Evolutionary conservation across 1,140 invertebrate genomes (phyloP), one percentile per base, ranked within the genome.

Genomic region (Oncopeltus fasciatus): DNA sequence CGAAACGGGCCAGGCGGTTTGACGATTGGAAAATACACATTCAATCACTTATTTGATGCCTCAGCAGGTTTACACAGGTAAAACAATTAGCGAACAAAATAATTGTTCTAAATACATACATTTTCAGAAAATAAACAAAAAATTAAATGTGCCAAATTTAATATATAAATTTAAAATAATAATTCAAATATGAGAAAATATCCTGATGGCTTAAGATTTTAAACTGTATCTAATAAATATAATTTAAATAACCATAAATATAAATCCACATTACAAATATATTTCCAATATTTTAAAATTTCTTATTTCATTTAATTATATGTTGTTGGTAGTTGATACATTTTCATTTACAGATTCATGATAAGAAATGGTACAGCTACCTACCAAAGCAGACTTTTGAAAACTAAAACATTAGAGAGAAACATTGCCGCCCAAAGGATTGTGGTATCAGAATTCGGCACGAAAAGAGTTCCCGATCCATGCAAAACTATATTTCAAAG

Each of bases 361-460:
- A 88, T 92, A 47, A 72, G 76, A 26, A 74, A 84, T 58, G 88
- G 88, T 0, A 73, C 75, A 18, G 82, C 86, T 0, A 88, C 83
- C 0, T 95, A 93, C 72, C 86, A 90, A 69, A 88, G 83, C 69
- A 77, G 83, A 38, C 90, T 92, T 66, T 74, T 95, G 1, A 77
- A 83, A 65, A 86, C 86, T 0, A 81, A 88, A 44, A 81, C 84
- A 1, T 86, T 82, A 67, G 83, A 83, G 66, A 83, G 77, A 66
- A 92, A 91, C 71, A 79, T 78, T 0, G 78, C 79, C 0, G 88
- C 88, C 0, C 79, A 87, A 62, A 76, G 89, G 57, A 90, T 95
- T 59, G 87, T 94, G 0, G 77, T 88, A 0, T 84, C 83, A 0
- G 88, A 91, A 72, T 95, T 95, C 70, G 92, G 88, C 0, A 94